Percentiles rank a stretch among this genome's conserved stretches.
These are phyloP conservation scores for Istiophorus platypterus DNA, from an alignment of 2,113 vertebrate species.

Conservation along the genomic window DNA sequence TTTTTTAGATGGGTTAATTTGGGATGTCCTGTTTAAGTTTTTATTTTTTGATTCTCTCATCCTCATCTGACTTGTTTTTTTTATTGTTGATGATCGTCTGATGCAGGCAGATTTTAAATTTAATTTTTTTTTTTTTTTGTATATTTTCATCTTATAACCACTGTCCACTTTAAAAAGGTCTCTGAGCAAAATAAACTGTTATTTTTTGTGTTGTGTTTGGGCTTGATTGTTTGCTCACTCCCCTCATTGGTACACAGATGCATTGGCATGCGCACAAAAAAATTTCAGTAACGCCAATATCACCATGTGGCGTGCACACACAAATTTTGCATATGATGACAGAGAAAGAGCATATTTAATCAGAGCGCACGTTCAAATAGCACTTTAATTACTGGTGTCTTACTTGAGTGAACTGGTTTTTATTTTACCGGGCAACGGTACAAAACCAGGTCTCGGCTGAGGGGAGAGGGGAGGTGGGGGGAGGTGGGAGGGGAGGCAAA, in stretches of 20 bases:
- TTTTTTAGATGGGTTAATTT: slow-evolving; percentile 31
- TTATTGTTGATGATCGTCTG: neutral
- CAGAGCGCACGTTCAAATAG: neutral
- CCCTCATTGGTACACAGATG: neutral
- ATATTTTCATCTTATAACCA: neutral
- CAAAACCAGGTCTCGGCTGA: neutral
- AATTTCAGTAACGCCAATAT: neutral
- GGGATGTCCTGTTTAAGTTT: neutral
- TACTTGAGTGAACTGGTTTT: slow-evolving; percentile 6
- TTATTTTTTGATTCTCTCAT: neutral
- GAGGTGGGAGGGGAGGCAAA: neutral
- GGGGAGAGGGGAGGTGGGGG: neutral
- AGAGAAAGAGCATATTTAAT: neutral
- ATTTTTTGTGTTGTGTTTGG: neutral
- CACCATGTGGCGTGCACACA: neutral
- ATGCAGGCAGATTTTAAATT: neutral
- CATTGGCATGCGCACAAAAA: neutral
- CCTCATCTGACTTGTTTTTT: neutral
- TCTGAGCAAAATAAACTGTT: neutral
- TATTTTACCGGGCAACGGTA: neutral
- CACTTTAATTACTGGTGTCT: neutral
- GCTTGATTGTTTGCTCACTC: neutral
- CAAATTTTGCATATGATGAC: neutral
- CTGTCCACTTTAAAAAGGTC: neutral
- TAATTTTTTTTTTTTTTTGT: neutral